Evolutionary conservation across 1,140 invertebrate genomes (phyloP), one percentile per base, ranked within the genome.

Genomic region (Heliconius melpomene): DNA sequence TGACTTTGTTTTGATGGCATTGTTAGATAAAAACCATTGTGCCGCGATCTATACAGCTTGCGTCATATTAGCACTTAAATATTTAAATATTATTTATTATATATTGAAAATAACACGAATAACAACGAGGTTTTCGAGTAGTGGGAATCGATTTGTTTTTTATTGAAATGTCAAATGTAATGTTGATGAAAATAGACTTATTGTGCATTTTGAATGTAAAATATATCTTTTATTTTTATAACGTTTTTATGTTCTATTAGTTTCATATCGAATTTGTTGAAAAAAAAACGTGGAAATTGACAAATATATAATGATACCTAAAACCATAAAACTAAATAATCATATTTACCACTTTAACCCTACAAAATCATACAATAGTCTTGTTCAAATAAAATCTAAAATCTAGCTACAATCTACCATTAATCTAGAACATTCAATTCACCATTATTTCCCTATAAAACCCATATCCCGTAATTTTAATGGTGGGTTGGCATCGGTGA

Each of bases 1-100:
- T 90, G 89, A 90, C 90, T 90, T 89, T 92, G 86, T 89, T 92
- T 89, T 88, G 91, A 93, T 93, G 84, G 84, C 80, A 91, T 89
- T 90, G 89, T 89, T 84, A 86, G 91, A 93, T 93, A 91, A 88
- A 86, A 84, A 86, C 80, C 81, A 83, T 88, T 84, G 78, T 83
- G 77, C 72, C 40, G 80, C 74, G 80, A 87, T 84, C 80, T 79
- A 73, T 84, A 50, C 74, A 78, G 74, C 77, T 89, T 90, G 87
- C 87, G 81, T 88, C 85, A 91, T 60, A 40, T 84, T 66, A 79
- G 79, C 80, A 83, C 80, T 70, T 81, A 74, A 52, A 57, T 75
- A 66, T 66, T 66, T 66, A 66, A 66, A 66, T 66, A 66, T 26
- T 66, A 60, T 60, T n/a, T 32, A 7, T 26, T 60, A 46, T 46